Evolutionary conservation across 64 coral and sea anemone species (phyloP), one percentile per base, ranked within the genome.

Genomic region (Pachyseris speciosa): DNA sequence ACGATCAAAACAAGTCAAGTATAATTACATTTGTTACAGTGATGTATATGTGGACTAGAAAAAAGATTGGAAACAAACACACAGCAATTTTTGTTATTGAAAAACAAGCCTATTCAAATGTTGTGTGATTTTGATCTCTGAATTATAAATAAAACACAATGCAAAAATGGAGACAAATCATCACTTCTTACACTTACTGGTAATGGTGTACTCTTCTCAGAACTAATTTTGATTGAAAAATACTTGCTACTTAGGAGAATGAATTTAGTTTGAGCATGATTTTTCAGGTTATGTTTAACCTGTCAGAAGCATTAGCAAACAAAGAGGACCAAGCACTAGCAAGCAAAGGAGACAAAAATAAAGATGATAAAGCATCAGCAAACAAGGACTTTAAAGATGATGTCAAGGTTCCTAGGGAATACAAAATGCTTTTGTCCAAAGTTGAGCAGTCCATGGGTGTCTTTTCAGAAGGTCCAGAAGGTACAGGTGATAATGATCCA

Each of bases 371-470:
- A 44, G 22, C 19, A 12, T 43, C 6, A 10, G 27, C 39, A 0
- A 45, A 10, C 20, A 71, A 34, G 22, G 72, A 78, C 16, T 26
- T 19, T 1, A 59, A 58, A 61, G 61, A 76, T 47, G 84, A 91
- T 27, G 27, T 73, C 8, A 96, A 96, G 25, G 65, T 96, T 15
- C 95, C 95, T 25, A 81, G 86, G 26, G 86, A 96, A 28, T 96
- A 79, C 67, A 96, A 90, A 26, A 84, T 96, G 91, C 68, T 93
- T 64, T 85, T 96, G 86, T 96, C 95, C 3, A 96, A 96, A 36
- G 95, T 96, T 29, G 95, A 96, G 55, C 95, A 96, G 52, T 93
- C 95, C 30, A 80, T 96, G 66, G 95, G 86, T 48, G 91, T 96
- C 11, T 90, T 96, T 72, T 93, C 91, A 80, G 69, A 96, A 19